Base-by-base conservation (phyloP, 2,797 vertebrate genomes). In the Sebastes itinus region DNA sequence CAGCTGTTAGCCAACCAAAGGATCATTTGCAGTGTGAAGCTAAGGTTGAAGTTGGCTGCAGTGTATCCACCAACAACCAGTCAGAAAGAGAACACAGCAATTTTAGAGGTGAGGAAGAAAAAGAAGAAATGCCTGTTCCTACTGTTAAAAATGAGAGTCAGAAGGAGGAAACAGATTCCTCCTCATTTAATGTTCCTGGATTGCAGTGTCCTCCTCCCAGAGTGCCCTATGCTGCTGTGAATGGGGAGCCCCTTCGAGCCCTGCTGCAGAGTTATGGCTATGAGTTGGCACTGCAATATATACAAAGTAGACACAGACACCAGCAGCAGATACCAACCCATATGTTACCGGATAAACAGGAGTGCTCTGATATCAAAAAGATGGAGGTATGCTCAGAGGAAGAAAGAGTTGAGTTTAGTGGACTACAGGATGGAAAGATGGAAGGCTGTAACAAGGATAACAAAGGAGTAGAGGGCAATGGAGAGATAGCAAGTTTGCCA, bases 231-330 rank as follows among this genome's bases (percentile, higher is more conserved):
- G 97, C 99, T 20, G 97, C 98, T 78, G 94, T 85, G 33, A 14
- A 96, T 96, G 81, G 98, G 94, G 88, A 99, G 96, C 0, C 98
- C 96, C 91, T 99, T 95, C 75, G 97, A 94, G 97, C 97, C 82
- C 91, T 99, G 94, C 94, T 99, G 88, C 98, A 99, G 92, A 98
- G 97, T 93, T 99, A 99, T 70, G 99, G 99, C 80, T 98, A 99
- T 87, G 99, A 99, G 92, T 94, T 99, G 68, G 99, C 99, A 80
- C 96, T 99, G 88, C 99, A 99, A 82, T 99, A 98, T 89, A 98
- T 98, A 0, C 98, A 99, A 95, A 99, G 96, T 88, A 98, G 97
- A 92, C 97, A 99, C 89, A 98, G 97, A 88, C 95, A 96, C 74
- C 97, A 98, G 91, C 98, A 97, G 89, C 97, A 97, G 87, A 95